Evolutionary conservation across 53 echinoderm and acorn worm species (phyloP).

Genomic region (Paelopatides confundens): DNA sequence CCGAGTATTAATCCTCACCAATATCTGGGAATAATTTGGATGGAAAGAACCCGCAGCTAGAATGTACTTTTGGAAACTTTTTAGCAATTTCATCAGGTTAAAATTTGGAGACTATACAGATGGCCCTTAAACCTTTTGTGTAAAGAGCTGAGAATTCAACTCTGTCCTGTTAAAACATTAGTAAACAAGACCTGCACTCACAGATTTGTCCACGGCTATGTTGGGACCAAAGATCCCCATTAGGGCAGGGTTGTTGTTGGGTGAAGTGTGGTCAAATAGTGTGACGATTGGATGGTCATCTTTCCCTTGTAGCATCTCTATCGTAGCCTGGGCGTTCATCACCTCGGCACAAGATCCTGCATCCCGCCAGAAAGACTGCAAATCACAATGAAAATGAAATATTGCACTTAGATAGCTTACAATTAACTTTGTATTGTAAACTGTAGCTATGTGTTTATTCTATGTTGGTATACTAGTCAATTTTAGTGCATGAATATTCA

Average conservation of each 20-base stretch:
- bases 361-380: conserved; percentile 86
- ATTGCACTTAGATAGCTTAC: not conserved
- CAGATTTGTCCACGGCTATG: conserved; percentile 7
- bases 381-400: not conserved
- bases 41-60: no score
- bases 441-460: no score
- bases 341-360: conserved; percentile 83
- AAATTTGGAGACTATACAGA: no score
- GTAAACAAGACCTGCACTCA: not conserved
- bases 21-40: no score
- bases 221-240: conserved; percentile 60
- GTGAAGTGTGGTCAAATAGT: conserved; percentile 62
- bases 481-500: no score
- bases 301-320: conserved; percentile 48
- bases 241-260: conserved; percentile 62
- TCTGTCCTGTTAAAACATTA: not conserved
- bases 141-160: no score
- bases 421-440: not conserved
- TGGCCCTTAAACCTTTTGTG: no score
- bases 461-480: no score
- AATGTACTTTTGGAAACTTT: no score
- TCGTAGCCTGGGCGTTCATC: conserved; percentile 70
- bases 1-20: no score
- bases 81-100: no score
- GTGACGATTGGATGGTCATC: conserved; percentile 63